Evolutionary conservation across 2,797 vertebrate species (phyloP), one percentile per base, ranked within the genome.

Genomic region (Sciurus carolinensis): DNA sequence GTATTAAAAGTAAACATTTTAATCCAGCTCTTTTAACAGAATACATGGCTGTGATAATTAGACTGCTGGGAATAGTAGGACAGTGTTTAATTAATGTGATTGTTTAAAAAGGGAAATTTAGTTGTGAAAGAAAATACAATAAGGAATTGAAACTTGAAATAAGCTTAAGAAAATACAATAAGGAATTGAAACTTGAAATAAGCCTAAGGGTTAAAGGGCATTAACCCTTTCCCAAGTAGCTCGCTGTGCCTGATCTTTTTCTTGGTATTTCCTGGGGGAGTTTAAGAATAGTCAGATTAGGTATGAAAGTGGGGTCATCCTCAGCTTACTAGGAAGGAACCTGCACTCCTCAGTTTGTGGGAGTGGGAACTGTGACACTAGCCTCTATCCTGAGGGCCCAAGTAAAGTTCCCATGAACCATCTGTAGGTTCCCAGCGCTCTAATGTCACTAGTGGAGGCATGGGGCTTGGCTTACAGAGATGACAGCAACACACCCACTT

Each of bases 21-120:
- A 59, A 77, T 87, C 44, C 73, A 81, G 8, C 24, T 95, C 18
- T 87, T 87, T 72, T 71, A 94, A 13, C 47, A 80, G 92, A 94
- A 59, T 73, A 59, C 47, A 88, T 39, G 39, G 33, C 59, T 91
- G n/a, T 84, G 81, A 84, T 81, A 54, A 91, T 82, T 64, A 73
- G 81, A 66, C 72, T 77, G 28, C 59, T 81, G 88, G 42, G 39
- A 79, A 12, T 13, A 52, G 75, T 28, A 87, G 11, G 28, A 26
- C 5, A 62, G 30, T 36, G 12, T 52, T 80, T 76, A 75, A 92
- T 81, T 81, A 85, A 85, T 76, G 50, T 69, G 39, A 28, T 72
- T 24, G 72, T 77, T 77, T 94, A 15, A 54, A 76, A 81, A 92
- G 36, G 54, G 44, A 90, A 76, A 92, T 90, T 71, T 80, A 77